Conservation (phyloP, 2,888 invertebrate genomes). For the Drosophila seclusa region DNA sequence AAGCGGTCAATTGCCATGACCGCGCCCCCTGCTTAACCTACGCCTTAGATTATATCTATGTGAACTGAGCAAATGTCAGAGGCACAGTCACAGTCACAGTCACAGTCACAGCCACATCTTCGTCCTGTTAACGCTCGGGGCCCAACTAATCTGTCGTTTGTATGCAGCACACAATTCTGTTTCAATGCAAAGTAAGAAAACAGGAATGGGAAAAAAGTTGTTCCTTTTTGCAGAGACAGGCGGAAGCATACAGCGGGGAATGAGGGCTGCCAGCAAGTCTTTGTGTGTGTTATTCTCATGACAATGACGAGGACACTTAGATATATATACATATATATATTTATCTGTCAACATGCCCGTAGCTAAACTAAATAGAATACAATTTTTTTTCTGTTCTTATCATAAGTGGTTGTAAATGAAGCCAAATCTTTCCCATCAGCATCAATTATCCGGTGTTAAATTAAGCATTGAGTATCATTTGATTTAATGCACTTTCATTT, state of each 20-base stretch:
- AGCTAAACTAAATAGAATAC: conserved; percentile 29
- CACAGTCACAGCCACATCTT: conserved; percentile 17
- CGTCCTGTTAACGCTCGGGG: conserved; percentile 44
- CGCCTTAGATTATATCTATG: conserved; percentile 30
- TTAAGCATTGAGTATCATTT: conserved; percentile 12
- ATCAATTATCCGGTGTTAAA: conserved; percentile 29
- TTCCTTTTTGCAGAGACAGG: conserved; percentile 22
- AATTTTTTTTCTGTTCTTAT: conserved; percentile 1
- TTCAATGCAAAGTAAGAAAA: conserved; percentile 19
- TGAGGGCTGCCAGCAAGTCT: conserved; percentile 4
- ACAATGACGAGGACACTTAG: conserved; percentile 44
- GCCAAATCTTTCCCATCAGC: conserved; percentile 1
- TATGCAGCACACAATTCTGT: conserved; percentile 62
- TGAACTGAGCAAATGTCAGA: conserved; percentile 4
- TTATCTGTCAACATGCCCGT: conserved; percentile 36
- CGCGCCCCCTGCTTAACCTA: conserved; percentile 28
- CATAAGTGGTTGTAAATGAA: neutral
- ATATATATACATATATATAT: conserved; percentile 3
- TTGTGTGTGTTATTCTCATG: conserved; percentile 23
- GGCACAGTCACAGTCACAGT: conserved; percentile 16
- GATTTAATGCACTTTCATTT: neutral
- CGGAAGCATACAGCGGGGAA: conserved; percentile 26
- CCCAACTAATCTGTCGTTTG: conserved; percentile 67
- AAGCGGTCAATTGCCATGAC: conserved; percentile 23
- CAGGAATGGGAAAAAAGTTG: conserved; percentile 7